These are phyloP conservation scores for Peromyscus eremicus DNA, from an alignment of 2,797 vertebrate genomes.

Conservation along the genomic window DNA sequence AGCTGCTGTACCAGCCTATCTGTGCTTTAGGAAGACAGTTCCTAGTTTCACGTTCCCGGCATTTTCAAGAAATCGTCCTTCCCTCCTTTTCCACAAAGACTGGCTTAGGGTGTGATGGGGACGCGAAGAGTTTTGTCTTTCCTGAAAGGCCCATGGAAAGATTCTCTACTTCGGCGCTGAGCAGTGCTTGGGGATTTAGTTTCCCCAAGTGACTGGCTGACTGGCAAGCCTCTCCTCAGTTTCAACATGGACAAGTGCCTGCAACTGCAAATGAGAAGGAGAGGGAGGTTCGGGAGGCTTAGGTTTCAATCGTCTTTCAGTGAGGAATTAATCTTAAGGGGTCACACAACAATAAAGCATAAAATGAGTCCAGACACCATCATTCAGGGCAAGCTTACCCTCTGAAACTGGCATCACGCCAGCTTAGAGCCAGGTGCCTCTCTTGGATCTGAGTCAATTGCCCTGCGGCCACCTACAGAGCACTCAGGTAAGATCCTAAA, in stretches of 20 bases:
- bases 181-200: background rate
- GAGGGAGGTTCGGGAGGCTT: slow-evolving; percentile 57
- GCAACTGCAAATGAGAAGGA: slow-evolving; percentile 33
- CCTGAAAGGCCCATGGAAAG: background rate
- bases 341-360: slow-evolving; percentile 59
- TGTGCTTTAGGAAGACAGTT: background rate
- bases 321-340: slow-evolving; percentile 79
- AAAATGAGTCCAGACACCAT: slow-evolving; percentile 59
- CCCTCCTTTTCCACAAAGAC: background rate
- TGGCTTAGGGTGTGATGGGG: too few species aligned
- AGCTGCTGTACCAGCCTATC: background rate
- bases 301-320: slow-evolving; percentile 80
- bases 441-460: slow-evolving; percentile 76
- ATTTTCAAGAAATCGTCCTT: background rate
- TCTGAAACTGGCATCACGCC: slow-evolving; percentile 67
- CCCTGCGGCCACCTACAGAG: slow-evolving; percentile 77
- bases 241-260: slow-evolving; percentile 44
- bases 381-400: slow-evolving; percentile 57
- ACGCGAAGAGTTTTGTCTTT: background rate
- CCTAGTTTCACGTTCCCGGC: background rate
- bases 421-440: slow-evolving; percentile 77
- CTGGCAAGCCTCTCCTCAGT: background rate
- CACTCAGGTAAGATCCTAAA: slow-evolving; percentile 60
- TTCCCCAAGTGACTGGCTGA: slow-evolving; percentile 31
- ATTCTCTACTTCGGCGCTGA: background rate